phyloP scores from a whole-genome alignment of 2,113 vertebrate species.

The Syngnathus typhle region DNA sequence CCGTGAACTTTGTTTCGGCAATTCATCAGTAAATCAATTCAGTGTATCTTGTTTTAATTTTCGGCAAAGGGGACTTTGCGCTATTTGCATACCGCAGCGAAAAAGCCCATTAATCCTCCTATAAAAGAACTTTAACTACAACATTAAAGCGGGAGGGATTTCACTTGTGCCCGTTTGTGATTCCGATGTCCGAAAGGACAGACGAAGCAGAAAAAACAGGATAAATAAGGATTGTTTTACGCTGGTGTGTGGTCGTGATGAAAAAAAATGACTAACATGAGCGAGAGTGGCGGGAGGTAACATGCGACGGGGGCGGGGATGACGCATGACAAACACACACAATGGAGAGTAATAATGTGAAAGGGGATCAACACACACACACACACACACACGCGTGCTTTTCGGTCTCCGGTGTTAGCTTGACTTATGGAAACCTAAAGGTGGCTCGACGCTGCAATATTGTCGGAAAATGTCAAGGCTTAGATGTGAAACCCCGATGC shows the following conservation, averaged over 20 bases:
- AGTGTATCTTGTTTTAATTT: background rate
- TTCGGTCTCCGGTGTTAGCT: constrained; percentile 39
- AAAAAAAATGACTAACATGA: constrained; percentile 38
- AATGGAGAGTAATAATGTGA: constrained; percentile 7
- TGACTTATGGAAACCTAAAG: constrained; percentile 63
- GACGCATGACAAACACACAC: constrained; percentile 26
- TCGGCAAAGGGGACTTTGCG: background rate
- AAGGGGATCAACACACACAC: background rate
- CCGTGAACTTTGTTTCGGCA: background rate
- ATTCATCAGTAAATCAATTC: background rate
- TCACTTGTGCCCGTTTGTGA: background rate
- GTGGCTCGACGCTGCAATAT: constrained; percentile 67
- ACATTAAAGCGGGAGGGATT: background rate
- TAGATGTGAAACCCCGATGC: constrained; percentile 58
- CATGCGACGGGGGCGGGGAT: background rate
- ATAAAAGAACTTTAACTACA: background rate
- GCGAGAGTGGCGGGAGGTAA: constrained; percentile 18
- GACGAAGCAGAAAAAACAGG: background rate
- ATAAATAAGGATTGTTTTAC: background rate
- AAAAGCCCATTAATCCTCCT: background rate
- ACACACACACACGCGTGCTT: constrained; percentile 1
- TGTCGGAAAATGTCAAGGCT: constrained; percentile 72
- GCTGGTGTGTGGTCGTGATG: constrained; percentile 12
- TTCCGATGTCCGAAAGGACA: background rate
- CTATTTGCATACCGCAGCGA: background rate